Evolutionary conservation across 1,140 invertebrate genomes (phyloP), one percentile per base, ranked within the genome.

Genomic region (Drosophila repletoides): DNA sequence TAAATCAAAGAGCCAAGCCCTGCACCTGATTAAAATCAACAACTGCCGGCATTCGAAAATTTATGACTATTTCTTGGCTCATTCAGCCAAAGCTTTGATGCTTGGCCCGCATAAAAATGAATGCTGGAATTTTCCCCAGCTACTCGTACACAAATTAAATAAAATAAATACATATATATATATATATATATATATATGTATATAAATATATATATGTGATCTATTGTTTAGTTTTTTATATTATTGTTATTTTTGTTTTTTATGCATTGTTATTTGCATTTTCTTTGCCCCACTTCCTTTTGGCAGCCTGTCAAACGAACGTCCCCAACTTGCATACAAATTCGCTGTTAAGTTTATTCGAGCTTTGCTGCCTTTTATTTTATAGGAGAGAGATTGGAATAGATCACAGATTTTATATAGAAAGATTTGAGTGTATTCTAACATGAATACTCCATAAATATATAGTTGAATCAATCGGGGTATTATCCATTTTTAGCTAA

Each of bases 21-120:
- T 46, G 21, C 41, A 69, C 64, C 61, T 31, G 24, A 33, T 34
- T 46, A 48, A 40, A 12, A 12, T 34, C 21, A 49, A 17, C 21
- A 38, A 22, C 15, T 68, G 70, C 36, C 70, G 65, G 66, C 68
- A 63, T 58, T 72, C 56, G 34, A 43, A 45, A 65, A 73, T 76
- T 83, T 73, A 58, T 71, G 26, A 38, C 40, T 53, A 17, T 38
- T 46, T 56, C 43, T 56, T 41, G 31, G 46, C 29, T 19, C 38
- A 10, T 40, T 19, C 36, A 40, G 4, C 24, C 38, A 38, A n/a
- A n/a, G n/a, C n/a, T 36, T 40, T 49, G 34, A 9, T 60, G 24
- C 45, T 41, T 63, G 55, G 41, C 49, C 58, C 51, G 55, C 77
- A 76, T 76, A 52, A 38, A 73, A 72, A 63, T 69, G 43, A 77